A percentile compares a stretch with the other conserved stretches of the same genome.
phyloP scores from a whole-genome alignment of 1,140 invertebrate genomes.

The Coptotermes formosanus region DNA sequence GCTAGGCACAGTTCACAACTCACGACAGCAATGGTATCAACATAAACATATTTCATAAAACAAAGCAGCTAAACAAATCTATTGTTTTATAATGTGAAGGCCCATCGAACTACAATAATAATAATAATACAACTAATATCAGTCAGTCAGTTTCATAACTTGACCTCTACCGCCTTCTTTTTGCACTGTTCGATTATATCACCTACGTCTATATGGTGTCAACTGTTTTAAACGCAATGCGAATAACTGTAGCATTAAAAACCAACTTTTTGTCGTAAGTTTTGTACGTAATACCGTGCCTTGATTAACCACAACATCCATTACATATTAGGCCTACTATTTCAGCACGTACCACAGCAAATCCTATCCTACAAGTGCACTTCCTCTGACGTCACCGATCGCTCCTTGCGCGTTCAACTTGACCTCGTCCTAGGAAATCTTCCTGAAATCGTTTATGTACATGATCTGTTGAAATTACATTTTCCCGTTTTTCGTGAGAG shows the following conservation, averaged over 20 bases:
- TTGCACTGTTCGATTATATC: constrained; percentile 20
- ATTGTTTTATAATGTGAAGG: not conserved
- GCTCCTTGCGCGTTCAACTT: constrained; percentile 31
- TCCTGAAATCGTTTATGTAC: not conserved
- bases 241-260: not conserved
- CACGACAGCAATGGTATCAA: not conserved
- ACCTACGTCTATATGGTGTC: not conserved
- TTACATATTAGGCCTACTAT: not conserved
- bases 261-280: not conserved
- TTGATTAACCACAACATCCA: constrained; percentile 11
- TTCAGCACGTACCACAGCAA: constrained; percentile 5
- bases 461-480: not conserved
- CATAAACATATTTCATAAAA: not conserved
- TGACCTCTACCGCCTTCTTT: constrained; percentile 33
- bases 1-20: not conserved
- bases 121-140: not conserved
- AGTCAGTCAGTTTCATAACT: constrained; percentile 20
- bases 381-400: constrained; percentile 34
- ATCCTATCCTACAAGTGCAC: constrained; percentile 24
- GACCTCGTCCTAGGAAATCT: constrained; percentile 12
- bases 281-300: not conserved
- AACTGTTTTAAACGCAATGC: not conserved
- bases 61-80: not conserved
- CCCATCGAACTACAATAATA: not conserved
- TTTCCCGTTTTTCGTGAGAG: not conserved